These are phyloP conservation scores for Stichodactyla helianthus DNA, from an alignment of 64 coral and sea anemone species.

Conservation along the genomic window DNA sequence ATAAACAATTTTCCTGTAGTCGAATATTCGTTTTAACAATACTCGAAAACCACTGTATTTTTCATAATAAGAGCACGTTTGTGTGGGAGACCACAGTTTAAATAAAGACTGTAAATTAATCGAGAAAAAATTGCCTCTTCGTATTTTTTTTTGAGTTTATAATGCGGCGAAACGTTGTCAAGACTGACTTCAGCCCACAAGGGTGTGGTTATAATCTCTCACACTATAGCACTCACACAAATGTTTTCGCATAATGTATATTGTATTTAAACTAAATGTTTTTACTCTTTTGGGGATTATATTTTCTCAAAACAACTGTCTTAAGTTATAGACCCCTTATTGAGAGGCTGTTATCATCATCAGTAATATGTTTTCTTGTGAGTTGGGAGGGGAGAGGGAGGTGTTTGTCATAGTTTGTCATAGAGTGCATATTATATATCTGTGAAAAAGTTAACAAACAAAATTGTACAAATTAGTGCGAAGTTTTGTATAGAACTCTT, in stretches of 20 bases:
- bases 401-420: no score
- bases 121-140: neutral
- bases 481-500: no score
- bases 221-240: neutral
- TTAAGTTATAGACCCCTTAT: no score
- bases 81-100: neutral
- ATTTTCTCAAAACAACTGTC: no score
- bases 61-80: neutral
- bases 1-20: neutral
- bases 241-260: neutral
- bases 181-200: neutral
- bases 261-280: neutral
- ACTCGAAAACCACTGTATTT: neutral
- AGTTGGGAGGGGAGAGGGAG: no score
- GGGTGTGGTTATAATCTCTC: neutral
- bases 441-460: no score
- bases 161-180: neutral
- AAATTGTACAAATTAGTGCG: no score
- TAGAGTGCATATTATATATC: no score
- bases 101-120: neutral
- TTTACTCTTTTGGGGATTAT: neutral
- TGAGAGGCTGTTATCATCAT: no score
- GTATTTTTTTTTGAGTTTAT: neutral
- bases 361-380: no score
- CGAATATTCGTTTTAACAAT: neutral